Percentiles rank a stretch among this genome's conserved stretches.
Evolutionary conservation across 2,888 invertebrate genomes (phyloP).

Genomic region (Hylaea fasciaria): DNA sequence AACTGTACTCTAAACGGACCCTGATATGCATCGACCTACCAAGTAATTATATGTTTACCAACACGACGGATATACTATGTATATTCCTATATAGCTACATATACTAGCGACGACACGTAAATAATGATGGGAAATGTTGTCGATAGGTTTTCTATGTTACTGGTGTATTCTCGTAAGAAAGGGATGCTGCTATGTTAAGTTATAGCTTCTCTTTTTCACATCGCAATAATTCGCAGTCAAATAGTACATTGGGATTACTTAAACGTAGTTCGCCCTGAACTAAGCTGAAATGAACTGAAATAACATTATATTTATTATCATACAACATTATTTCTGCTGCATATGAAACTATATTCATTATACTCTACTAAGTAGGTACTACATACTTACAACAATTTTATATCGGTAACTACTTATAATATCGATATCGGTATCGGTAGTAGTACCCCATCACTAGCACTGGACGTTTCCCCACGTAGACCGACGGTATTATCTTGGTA

Average conservation of each 20-base stretch:
- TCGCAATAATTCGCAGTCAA: no score
- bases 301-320: no score
- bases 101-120: slow-evolving; percentile 56
- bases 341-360: no score
- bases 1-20: slow-evolving; percentile 49
- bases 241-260: no score
- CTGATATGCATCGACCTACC: slow-evolving; percentile 83
- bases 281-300: no score
- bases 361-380: no score
- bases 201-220: no score
- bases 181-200: no score
- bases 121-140: slow-evolving; percentile 32
- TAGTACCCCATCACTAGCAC: slow-evolving; percentile 57
- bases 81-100: slow-evolving; percentile 40
- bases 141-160: slow-evolving; percentile 23
- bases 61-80: slow-evolving; percentile 65
- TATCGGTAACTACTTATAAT: slow-evolving; percentile 47
- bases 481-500: slow-evolving; percentile 80
- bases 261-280: no score
- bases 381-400: no score
- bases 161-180: no score
- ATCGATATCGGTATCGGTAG: slow-evolving; percentile 42
- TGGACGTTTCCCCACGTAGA: slow-evolving; percentile 73
- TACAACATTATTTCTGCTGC: no score
- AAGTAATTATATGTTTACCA: slow-evolving; percentile 84